A percentile compares a stretch with the other conserved stretches of the same genome.
These are phyloP conservation scores for Valencia hispanica DNA, from an alignment of 2,797 vertebrate genomes.

Conservation along the genomic window DNA sequence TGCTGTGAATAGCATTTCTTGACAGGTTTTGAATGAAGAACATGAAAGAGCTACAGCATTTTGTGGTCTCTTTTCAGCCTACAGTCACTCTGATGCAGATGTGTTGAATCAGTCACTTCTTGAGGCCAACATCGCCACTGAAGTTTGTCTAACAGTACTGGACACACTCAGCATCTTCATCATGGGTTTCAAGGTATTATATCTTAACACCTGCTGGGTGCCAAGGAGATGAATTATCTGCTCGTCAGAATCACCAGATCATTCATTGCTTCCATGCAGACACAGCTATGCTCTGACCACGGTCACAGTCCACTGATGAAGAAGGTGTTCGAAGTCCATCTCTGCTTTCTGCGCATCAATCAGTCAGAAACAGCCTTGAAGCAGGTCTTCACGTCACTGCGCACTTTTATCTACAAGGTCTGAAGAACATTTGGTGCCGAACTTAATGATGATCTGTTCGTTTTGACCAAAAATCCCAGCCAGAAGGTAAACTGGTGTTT, in stretches of 20 bases:
- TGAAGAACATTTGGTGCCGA: slow-evolving; percentile 17
- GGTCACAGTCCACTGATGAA: slow-evolving; percentile 98
- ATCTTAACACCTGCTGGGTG: not conserved
- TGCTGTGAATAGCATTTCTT: not conserved
- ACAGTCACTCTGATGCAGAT: slow-evolving; percentile 94
- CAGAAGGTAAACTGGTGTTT: not conserved
- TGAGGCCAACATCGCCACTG: slow-evolving; percentile 95
- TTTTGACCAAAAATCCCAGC: not conserved
- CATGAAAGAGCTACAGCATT: slow-evolving; percentile 48
- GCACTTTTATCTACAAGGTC: slow-evolving; percentile 96
- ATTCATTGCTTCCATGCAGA: slow-evolving; percentile 74
- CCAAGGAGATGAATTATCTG: not conserved
- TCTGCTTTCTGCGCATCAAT: slow-evolving; percentile 96
- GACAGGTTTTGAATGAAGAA: not conserved
- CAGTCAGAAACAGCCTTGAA: slow-evolving; percentile 95
- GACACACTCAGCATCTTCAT: slow-evolving; percentile 96
- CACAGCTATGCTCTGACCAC: slow-evolving; percentile 91
- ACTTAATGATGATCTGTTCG: not conserved
- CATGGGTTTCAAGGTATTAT: slow-evolving; percentile 92
- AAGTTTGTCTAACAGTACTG: slow-evolving; percentile 95
- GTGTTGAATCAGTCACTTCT: slow-evolving; percentile 94
- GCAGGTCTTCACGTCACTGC: slow-evolving; percentile 93
- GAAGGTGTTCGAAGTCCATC: slow-evolving; percentile 95
- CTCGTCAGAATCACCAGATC: not conserved
- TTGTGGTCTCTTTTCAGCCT: slow-evolving; percentile 80